Conservation (phyloP, 2,888 invertebrate genomes). For the Lissocephala sabroskyi region DNA sequence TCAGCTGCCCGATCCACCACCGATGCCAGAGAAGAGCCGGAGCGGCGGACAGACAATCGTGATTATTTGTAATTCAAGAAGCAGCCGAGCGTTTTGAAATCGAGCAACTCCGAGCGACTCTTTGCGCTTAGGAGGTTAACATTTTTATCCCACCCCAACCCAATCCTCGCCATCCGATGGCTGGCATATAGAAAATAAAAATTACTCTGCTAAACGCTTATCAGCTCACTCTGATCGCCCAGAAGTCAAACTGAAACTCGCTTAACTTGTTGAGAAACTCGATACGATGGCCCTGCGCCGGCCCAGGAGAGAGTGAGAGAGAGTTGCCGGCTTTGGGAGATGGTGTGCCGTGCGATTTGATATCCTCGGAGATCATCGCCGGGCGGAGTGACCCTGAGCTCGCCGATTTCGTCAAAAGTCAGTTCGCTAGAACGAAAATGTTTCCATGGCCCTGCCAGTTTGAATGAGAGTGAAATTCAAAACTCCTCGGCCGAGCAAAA, state of each 20-base stretch:
- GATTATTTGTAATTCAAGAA: conserved; percentile 70
- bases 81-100: conserved; percentile 68
- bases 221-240: conserved; percentile 53
- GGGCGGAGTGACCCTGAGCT: conserved; percentile 22
- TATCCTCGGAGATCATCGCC: conserved; percentile 26
- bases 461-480: conserved; percentile 35
- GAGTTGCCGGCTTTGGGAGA: conserved; percentile 9
- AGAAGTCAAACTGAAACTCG: conserved; percentile 65
- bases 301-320: conserved; percentile 1
- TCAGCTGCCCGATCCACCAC: conserved; percentile 59
- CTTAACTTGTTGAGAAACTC: conserved; percentile 67
- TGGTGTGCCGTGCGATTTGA: conserved; percentile 50
- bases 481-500: conserved; percentile 18
- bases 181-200: neutral
- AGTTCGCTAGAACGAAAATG: conserved; percentile 22
- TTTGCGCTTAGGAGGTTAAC: conserved; percentile 43
- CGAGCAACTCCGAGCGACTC: conserved; percentile 54
- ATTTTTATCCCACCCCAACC: too few species aligned
- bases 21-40: conserved; percentile 10
- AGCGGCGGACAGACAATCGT: conserved; percentile 50
- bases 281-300: conserved; percentile 31
- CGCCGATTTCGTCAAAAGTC: conserved; percentile 52
- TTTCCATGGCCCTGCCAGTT: too few species aligned
- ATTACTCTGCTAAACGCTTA: conserved; percentile 47
- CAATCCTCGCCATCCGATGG: conserved; percentile 4